phyloP scores from a whole-genome alignment of 2,797 vertebrate species.

The Tolypeutes matacus region DNA sequence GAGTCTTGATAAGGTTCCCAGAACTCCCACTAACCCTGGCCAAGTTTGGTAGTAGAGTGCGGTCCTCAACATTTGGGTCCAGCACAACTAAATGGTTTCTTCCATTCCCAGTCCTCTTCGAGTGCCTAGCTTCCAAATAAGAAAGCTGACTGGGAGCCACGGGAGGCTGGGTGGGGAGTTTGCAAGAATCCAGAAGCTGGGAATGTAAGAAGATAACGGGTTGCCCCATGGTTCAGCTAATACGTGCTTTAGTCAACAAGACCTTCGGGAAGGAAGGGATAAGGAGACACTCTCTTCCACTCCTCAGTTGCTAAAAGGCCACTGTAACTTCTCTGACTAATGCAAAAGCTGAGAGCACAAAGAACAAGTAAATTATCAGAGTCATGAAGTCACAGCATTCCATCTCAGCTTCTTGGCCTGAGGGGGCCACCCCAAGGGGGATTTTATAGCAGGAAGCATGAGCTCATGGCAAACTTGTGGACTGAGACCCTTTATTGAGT shows the following conservation, averaged over 20 bases:
- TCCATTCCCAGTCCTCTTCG: background rate
- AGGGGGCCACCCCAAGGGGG: constrained; percentile 45
- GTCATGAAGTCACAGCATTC: constrained; percentile 78
- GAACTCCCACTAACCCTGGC: constrained; percentile 1
- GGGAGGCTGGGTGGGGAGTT: background rate
- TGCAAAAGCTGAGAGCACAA: constrained; percentile 62
- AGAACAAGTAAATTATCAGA: constrained; percentile 60
- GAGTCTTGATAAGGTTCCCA: constrained; percentile 69
- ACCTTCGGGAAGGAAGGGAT: background rate
- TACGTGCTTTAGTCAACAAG: background rate
- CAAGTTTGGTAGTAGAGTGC: constrained; percentile 4
- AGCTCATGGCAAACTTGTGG: constrained; percentile 84
- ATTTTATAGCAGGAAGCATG: constrained; percentile 81
- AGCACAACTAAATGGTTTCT: background rate
- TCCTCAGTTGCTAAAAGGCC: constrained; percentile 54
- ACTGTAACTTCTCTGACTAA: constrained; percentile 42
- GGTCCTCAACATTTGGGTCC: background rate
- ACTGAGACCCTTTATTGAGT: constrained; percentile 80
- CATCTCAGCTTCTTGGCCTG: background rate
- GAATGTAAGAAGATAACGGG: background rate
- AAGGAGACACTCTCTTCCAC: background rate
- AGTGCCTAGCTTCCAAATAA: constrained; percentile 44
- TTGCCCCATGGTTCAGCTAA: background rate
- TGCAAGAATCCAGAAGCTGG: background rate
- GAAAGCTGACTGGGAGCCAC: background rate